A percentile compares a stretch with the other conserved stretches of the same genome.
Conservation (phyloP, 35 echinoderm and acorn worm species). For the Nesometra sesokonis region DNA sequence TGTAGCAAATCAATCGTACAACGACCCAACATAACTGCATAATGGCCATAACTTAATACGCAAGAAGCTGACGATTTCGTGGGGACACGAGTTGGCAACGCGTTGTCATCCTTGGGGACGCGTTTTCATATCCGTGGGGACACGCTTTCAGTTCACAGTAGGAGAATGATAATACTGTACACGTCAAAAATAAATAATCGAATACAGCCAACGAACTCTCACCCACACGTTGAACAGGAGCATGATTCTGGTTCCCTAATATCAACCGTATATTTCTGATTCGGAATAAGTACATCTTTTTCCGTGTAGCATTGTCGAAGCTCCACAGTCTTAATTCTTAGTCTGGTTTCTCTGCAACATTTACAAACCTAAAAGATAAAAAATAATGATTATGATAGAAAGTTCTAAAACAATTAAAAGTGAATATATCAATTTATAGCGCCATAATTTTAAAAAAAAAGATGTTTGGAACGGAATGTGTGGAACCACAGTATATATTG, state of each 20-base stretch:
- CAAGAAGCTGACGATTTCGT: neutral
- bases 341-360: neutral
- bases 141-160: neutral
- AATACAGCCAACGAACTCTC: neutral
- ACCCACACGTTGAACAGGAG: neutral
- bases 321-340: neutral
- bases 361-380: neutral
- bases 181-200: neutral
- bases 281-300: neutral
- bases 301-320: neutral
- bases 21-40: neutral
- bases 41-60: neutral
- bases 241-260: neutral
- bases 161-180: neutral
- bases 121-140: neutral
- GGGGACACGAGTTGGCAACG: neutral
- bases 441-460: too few relatives aligned
- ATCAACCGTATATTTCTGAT: neutral
- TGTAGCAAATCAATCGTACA: too few relatives aligned
- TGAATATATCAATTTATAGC: too few relatives aligned
- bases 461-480: too few relatives aligned
- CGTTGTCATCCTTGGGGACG: too few relatives aligned
- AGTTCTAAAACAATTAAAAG: too few relatives aligned
- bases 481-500: too few relatives aligned
- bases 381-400: neutral